phyloP scores from a whole-genome alignment of 2,113 vertebrate species.

The Eidolon helvum region DNA sequence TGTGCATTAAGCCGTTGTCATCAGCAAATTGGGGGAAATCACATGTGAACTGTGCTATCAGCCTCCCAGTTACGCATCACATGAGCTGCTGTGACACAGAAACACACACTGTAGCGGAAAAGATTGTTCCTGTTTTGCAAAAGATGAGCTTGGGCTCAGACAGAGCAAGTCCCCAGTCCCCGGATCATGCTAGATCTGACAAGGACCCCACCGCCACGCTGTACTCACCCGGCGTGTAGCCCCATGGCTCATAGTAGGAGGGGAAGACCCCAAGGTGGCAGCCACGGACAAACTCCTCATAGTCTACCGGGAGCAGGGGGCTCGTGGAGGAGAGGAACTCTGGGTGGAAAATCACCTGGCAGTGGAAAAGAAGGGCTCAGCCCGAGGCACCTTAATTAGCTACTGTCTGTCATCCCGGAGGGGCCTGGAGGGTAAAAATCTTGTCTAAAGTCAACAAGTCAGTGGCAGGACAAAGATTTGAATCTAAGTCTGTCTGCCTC shows the following conservation, averaged over 20 bases:
- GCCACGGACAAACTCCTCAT: constrained; percentile 95
- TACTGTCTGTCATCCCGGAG: not conserved
- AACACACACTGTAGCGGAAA: not conserved
- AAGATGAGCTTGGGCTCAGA: not conserved
- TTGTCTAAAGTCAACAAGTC: not conserved
- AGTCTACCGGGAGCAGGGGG: constrained; percentile 93
- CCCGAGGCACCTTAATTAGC: not conserved
- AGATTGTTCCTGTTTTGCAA: not conserved
- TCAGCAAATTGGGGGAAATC: not conserved
- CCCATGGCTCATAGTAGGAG: constrained; percentile 96
- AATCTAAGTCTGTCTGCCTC: not conserved
- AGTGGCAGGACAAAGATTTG: not conserved
- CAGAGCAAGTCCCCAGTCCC: not conserved
- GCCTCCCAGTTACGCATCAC: not conserved
- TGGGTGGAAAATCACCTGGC: constrained; percentile 94
- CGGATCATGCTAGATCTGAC: not conserved
- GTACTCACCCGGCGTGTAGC: constrained; percentile 92
- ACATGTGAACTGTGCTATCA: not conserved
- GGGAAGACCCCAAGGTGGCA: constrained; percentile 95
- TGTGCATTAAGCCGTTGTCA: not conserved
- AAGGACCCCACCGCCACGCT: not conserved
- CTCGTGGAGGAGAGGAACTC: constrained; percentile 96
- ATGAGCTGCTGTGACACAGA: not conserved
- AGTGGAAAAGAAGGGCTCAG: not conserved
- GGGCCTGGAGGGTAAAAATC: not conserved